Conservation (phyloP, 1,140 invertebrate genomes). For the Atta colombica region DNA sequence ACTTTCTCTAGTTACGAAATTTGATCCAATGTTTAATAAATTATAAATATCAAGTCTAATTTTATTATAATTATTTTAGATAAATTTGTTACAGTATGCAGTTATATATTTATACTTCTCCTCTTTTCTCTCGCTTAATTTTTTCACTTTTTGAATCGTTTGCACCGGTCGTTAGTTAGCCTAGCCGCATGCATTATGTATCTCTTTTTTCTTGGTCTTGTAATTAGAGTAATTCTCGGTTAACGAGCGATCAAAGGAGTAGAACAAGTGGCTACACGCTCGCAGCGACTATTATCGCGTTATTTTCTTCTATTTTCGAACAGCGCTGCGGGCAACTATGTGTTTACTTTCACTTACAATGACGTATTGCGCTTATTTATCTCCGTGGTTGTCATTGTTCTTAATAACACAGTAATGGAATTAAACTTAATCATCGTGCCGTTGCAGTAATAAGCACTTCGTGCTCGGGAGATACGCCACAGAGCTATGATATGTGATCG, state of each 20-base stretch:
- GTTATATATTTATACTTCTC: background rate
- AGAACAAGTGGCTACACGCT: constrained; percentile 35
- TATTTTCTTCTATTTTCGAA: constrained; percentile 55
- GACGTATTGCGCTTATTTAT: constrained; percentile 57
- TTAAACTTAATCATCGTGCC: constrained; percentile 56
- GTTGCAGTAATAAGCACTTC: constrained; percentile 31
- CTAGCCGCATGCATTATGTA: constrained; percentile 45
- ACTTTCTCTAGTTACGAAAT: background rate
- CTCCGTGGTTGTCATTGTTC: constrained; percentile 50
- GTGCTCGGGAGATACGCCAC: background rate
- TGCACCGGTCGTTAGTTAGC: constrained; percentile 39
- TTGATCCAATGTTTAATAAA: background rate
- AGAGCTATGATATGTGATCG: constrained; percentile 10
- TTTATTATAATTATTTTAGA: background rate
- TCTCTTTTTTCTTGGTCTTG: constrained; percentile 32
- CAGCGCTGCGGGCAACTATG: constrained; percentile 34
- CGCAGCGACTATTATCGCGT: constrained; percentile 50
- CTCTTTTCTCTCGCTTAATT: background rate
- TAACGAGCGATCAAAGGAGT: constrained; percentile 57
- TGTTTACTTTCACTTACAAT: constrained; percentile 57
- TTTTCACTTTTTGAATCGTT: constrained; percentile 22
- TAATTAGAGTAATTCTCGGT: constrained; percentile 56
- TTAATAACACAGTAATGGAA: constrained; percentile 53
- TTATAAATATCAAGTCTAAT: background rate
- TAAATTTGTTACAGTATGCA: background rate